These are phyloP conservation scores for Acanthurus lineatus DNA, from an alignment of 2,797 vertebrate genomes.

Conservation along the genomic window DNA sequence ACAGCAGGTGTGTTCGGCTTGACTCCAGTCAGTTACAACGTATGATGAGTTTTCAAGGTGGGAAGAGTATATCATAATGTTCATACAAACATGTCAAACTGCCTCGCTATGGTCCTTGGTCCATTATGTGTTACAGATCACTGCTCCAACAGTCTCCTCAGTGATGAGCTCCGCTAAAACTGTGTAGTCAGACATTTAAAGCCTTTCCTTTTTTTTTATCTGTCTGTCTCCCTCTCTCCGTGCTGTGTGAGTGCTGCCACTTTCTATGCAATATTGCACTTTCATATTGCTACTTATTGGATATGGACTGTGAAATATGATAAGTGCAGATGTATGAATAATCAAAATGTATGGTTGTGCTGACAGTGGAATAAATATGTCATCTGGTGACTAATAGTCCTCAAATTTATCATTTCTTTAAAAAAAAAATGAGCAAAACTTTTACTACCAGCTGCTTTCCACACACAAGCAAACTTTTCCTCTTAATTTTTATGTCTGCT, in stretches of 20 bases:
- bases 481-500: too few relatives aligned
- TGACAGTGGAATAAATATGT: slow-evolving; percentile 17
- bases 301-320: slow-evolving; percentile 35
- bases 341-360: slow-evolving; percentile 25
- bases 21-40: neutral
- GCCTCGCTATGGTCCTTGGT: neutral
- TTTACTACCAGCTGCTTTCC: neutral
- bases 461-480: neutral
- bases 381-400: slow-evolving; percentile 25
- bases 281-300: slow-evolving; percentile 32
- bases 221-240: slow-evolving; percentile 2
- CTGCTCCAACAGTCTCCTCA: neutral
- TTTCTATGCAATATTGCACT: slow-evolving; percentile 42
- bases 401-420: slow-evolving; percentile 25
- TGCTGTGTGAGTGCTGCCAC: slow-evolving; percentile 19
- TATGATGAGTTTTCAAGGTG: neutral
- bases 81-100: neutral
- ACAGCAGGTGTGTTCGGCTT: neutral
- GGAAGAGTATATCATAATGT: neutral
- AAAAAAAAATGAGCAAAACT: slow-evolving; percentile 14
- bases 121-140: slow-evolving; percentile 13
- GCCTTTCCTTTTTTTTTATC: neutral
- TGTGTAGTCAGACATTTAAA: neutral
- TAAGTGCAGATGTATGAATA: slow-evolving; percentile 31
- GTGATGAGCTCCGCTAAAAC: neutral